Conservation (phyloP, 2,888 invertebrate species). For the Callyntrura guangdongensis region DNA sequence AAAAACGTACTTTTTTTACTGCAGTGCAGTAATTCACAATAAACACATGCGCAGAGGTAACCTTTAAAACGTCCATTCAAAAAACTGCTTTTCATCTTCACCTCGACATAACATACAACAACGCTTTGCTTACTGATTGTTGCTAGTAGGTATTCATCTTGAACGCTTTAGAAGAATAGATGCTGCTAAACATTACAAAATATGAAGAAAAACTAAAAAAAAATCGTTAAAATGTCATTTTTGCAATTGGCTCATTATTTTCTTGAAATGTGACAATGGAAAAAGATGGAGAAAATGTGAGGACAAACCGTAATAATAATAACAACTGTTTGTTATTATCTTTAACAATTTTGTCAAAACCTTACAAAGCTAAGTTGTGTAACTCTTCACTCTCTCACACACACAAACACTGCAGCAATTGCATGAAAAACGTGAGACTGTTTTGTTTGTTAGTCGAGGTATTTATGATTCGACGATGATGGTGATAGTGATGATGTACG, state of each 20-base stretch:
- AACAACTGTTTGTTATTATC: conserved; percentile 41
- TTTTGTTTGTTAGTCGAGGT: conserved; percentile 42
- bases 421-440: conserved; percentile 64
- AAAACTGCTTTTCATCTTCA: conserved; percentile 26
- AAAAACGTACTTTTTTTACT: too few species aligned
- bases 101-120: conserved; percentile 1
- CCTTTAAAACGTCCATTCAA: conserved; percentile 32
- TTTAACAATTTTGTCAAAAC: conserved; percentile 35
- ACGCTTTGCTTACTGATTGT: neutral
- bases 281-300: conserved; percentile 56
- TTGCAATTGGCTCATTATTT: conserved; percentile 66
- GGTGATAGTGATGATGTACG: neutral
- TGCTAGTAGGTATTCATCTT: neutral
- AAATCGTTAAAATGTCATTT: conserved; percentile 70
- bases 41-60: neutral
- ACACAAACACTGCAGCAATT: neutral
- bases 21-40: neutral
- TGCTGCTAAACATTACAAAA: neutral
- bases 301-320: conserved; percentile 45
- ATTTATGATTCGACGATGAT: conserved; percentile 37
- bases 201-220: neutral
- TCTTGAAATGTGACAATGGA: conserved; percentile 64
- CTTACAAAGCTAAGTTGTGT: conserved; percentile 34
- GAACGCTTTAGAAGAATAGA: conserved; percentile 7
- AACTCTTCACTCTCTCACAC: conserved; percentile 35